Conservation (phyloP, 2,888 invertebrate species). For the Troides helena region DNA sequence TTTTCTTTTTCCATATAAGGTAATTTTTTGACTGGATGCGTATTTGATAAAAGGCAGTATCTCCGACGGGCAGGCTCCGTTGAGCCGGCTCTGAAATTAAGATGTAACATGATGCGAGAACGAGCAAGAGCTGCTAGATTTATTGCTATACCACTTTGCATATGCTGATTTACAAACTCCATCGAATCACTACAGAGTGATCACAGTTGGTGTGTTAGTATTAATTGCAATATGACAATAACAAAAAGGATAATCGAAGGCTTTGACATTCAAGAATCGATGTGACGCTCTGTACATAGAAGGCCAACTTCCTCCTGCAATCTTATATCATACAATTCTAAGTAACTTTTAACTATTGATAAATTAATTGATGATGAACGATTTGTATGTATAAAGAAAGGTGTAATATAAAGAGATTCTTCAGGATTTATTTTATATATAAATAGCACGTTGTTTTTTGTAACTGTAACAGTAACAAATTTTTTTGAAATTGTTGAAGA, state of each 20-base stretch:
- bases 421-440: no score
- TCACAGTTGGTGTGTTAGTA: slow-evolving; percentile 43
- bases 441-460: no score
- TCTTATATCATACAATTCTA: no score
- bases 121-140: slow-evolving; percentile 81
- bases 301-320: no score
- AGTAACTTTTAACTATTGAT: no score
- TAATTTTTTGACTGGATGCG: slow-evolving; percentile 77
- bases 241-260: slow-evolving; percentile 3
- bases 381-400: no score
- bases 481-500: no score
- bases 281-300: no score
- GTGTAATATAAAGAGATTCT: no score
- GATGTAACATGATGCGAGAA: slow-evolving; percentile 82
- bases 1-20: slow-evolving; percentile 62
- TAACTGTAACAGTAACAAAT: no score
- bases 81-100: slow-evolving; percentile 80
- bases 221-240: slow-evolving; percentile 42
- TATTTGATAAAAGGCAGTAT: slow-evolving; percentile 80
- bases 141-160: slow-evolving; percentile 82
- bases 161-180: slow-evolving; percentile 81
- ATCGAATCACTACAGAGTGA: slow-evolving; percentile 52
- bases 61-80: slow-evolving; percentile 76
- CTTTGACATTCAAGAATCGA: no score
- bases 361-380: no score